Evolutionary conservation across 1,140 invertebrate species (phyloP), one percentile per base, ranked within the genome.

Genomic region (Amyelois transitella): DNA sequence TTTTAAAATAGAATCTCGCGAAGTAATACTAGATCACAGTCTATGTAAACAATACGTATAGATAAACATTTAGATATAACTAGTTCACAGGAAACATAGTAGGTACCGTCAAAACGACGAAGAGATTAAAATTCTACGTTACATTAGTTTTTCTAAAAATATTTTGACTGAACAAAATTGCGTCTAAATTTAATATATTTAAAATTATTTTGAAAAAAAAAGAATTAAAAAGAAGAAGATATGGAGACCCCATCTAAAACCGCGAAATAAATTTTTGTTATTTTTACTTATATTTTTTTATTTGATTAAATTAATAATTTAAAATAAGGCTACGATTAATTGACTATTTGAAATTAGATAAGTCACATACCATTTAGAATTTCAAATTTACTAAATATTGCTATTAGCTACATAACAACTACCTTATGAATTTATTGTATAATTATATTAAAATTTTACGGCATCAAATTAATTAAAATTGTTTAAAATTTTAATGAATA

Each of bases 11-110:
- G 80, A 82, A 81, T 69, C 61, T 77, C 77, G 74, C 70, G 73
- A 83, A 85, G 77, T 85, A 83, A 85, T 62, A 72, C 81, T 87
- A 87, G 77, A 87, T 87, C 84, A 87, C 84, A 87, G 84, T 82
- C 80, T 87, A 82, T 87, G 70, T 76, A 75, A 83, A 71, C 63
- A 77, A 75, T 79, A 77, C 69, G 75, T 70, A 71, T 80, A 81
- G 72, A 72, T 81, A 78, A 76, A 83, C 69, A 75, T 74, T 75
- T 77, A 75, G 58, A 69, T 80, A 81, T 58, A 70, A 68, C 32
- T 68, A 51, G 24, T 65, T 76, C 71, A 75, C 67, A 73, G 59
- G 60, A 76, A 74, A 73, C 64, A 67, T 53, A 51, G 72, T 62
- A 58, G 51, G 72, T 62, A 58, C 53, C 67, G 64, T 72, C 72